A percentile compares a stretch with the other conserved stretches of the same genome.
These are phyloP conservation scores for Rhea pennata DNA, from an alignment of 2,113 vertebrate species.

Conservation along the genomic window DNA sequence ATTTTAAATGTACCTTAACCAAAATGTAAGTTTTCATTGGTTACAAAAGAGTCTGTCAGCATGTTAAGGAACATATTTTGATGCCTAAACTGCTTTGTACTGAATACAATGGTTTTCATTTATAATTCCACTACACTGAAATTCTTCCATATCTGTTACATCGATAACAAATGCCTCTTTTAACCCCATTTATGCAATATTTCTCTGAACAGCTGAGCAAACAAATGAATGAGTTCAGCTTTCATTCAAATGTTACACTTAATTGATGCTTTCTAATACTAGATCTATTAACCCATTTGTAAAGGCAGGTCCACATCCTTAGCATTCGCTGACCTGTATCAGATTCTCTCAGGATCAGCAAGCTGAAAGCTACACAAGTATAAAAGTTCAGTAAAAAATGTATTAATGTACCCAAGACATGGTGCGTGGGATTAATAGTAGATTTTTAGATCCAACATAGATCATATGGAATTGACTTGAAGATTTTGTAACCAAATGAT, in stretches of 20 bases:
- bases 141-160: slow-evolving; percentile 32
- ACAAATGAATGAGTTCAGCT: slow-evolving; percentile 67
- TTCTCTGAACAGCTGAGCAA: slow-evolving; percentile 72
- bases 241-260: slow-evolving; percentile 65
- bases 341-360: slow-evolving; percentile 26
- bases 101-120: slow-evolving; percentile 4
- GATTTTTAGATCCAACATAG: background rate
- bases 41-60: background rate
- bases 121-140: slow-evolving; percentile 36
- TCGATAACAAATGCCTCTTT: slow-evolving; percentile 44
- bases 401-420: slow-evolving; percentile 31
- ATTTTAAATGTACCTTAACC: background rate
- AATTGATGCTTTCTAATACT: slow-evolving; percentile 59
- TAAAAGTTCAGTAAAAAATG: slow-evolving; percentile 47
- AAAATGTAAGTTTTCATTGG: background rate
- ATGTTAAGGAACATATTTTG: background rate
- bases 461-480: slow-evolving; percentile 5
- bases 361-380: slow-evolving; percentile 16
- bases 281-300: slow-evolving; percentile 46
- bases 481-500: background rate
- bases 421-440: background rate
- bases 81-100: background rate
- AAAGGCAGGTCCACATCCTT: background rate
- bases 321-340: background rate
- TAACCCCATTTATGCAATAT: slow-evolving; percentile 53